These are phyloP conservation scores for Macquaria australasica DNA, from an alignment of 2,113 vertebrate genomes.

Conservation along the genomic window DNA sequence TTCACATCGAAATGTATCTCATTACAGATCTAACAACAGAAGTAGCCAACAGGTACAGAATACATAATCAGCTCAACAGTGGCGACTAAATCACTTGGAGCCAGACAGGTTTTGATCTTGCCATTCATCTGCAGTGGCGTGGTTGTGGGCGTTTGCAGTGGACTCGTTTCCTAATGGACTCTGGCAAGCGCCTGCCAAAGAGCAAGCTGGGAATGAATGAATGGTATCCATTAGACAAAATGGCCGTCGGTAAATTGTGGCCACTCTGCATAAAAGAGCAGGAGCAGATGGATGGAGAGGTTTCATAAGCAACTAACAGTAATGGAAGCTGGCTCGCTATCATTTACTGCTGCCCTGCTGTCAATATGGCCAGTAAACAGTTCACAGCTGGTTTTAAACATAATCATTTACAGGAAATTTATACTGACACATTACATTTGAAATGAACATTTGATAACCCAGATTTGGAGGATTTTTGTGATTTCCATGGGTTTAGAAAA, in stretches of 20 bases:
- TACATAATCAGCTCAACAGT: conserved; percentile 35
- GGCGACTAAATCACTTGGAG: conserved; percentile 44
- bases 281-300: conserved; percentile 61
- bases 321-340: conserved; percentile 43
- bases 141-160: conserved; percentile 8
- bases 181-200: conserved; percentile 67
- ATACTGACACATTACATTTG: neutral
- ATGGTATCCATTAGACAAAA: conserved; percentile 74
- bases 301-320: conserved; percentile 38
- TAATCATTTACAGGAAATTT: conserved; percentile 41
- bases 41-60: conserved; percentile 30
- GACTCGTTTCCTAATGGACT: conserved; percentile 82
- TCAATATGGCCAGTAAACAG: conserved; percentile 38
- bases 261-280: conserved; percentile 65
- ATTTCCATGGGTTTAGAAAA: neutral
- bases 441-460: neutral
- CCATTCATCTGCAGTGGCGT: conserved; percentile 56
- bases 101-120: conserved; percentile 62
- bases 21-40: conserved; percentile 22
- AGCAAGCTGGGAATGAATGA: conserved; percentile 67
- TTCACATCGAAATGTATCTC: conserved; percentile 33
- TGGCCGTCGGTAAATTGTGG: conserved; percentile 69
- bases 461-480: neutral
- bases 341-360: conserved; percentile 36
- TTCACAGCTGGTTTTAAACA: conserved; percentile 48